Evolutionary conservation across 2,797 vertebrate species (phyloP).

Genomic region (Gymnoscopelus microlampas): DNA sequence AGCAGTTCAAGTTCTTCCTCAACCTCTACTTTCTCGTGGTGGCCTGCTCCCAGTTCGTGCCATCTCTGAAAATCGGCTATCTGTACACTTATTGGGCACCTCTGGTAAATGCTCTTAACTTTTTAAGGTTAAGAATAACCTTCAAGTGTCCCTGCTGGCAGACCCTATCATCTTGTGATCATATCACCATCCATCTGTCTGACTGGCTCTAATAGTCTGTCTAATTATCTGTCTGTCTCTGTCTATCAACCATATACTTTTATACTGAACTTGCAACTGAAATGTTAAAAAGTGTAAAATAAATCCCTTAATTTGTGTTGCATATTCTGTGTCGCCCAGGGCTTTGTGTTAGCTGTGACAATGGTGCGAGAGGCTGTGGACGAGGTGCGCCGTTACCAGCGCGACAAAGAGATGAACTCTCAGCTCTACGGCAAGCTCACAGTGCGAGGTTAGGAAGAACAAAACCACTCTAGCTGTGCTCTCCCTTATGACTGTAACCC

Average conservation of each 20-base stretch:
- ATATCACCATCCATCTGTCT: too few relatives aligned
- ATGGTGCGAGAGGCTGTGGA: slow-evolving; percentile 94
- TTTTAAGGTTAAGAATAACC: not conserved
- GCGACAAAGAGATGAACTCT: slow-evolving; percentile 99
- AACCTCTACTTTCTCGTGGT: slow-evolving; percentile 98
- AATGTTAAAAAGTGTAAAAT: not conserved
- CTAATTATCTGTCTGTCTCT: too few relatives aligned
- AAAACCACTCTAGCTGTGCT: not conserved
- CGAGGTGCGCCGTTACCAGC: slow-evolving; percentile 91
- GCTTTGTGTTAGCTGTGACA: slow-evolving; percentile 94
- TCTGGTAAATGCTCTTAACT: slow-evolving; percentile 84
- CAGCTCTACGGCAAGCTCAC: slow-evolving; percentile 98
- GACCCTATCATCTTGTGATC: too few relatives aligned
- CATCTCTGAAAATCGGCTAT: slow-evolving; percentile 95
- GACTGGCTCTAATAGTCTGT: too few relatives aligned
- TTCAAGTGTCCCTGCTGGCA: too few relatives aligned
- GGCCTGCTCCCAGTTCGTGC: slow-evolving; percentile 97
- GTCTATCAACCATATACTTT: too few relatives aligned
- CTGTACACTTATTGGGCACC: slow-evolving; percentile 99
- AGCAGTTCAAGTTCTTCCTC: slow-evolving; percentile 99
- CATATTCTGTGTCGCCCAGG: slow-evolving; percentile 74
- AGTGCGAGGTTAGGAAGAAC: slow-evolving; percentile 84
- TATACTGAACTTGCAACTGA: not conserved
- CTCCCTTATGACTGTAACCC: slow-evolving; percentile 4
- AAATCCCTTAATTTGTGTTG: not conserved